Evolutionary conservation across 2,888 invertebrate genomes (phyloP).

Genomic region (Eustalomyia histrio): DNA sequence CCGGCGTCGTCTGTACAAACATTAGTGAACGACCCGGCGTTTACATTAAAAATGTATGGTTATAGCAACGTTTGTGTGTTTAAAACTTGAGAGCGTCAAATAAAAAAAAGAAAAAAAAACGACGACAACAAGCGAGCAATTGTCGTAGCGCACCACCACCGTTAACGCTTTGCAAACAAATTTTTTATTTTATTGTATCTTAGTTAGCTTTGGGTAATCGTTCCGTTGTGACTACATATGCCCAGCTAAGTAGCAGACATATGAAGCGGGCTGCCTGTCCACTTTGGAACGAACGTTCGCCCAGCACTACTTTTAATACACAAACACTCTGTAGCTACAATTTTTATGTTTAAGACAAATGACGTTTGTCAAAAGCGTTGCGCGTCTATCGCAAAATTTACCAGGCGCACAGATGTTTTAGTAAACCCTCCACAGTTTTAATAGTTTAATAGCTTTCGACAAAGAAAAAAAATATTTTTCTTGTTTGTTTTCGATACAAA

Average conservation of each 20-base stretch:
- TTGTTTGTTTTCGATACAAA: conserved; percentile 2
- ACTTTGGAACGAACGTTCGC: not conserved
- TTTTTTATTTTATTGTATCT: conserved; percentile 31
- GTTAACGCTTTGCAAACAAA: conserved; percentile 44
- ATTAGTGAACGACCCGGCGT: conserved; percentile 28
- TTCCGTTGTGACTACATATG: conserved; percentile 32
- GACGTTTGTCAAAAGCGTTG: conserved; percentile 70
- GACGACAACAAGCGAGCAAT: conserved; percentile 5
- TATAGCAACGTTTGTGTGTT: not conserved
- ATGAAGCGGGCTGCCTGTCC: not conserved
- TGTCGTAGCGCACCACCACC: not conserved
- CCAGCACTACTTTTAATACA: conserved; percentile 13
- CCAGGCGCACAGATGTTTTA: conserved; percentile 73
- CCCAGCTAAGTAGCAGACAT: conserved; percentile 1
- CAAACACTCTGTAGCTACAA: conserved; percentile 1
- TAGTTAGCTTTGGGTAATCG: conserved; percentile 51
- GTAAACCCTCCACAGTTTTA: conserved; percentile 7
- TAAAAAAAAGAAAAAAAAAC: not conserved
- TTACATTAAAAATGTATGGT: not conserved
- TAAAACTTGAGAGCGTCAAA: not conserved
- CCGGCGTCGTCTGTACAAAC: conserved; percentile 8
- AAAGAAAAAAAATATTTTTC: conserved; percentile 8
- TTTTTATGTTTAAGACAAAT: conserved; percentile 28
- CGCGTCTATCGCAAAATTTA: conserved; percentile 79
- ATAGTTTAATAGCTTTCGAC: conserved; percentile 34